phyloP scores from a whole-genome alignment of 2,888 invertebrate genomes.

The Linnaemya vulpina region DNA sequence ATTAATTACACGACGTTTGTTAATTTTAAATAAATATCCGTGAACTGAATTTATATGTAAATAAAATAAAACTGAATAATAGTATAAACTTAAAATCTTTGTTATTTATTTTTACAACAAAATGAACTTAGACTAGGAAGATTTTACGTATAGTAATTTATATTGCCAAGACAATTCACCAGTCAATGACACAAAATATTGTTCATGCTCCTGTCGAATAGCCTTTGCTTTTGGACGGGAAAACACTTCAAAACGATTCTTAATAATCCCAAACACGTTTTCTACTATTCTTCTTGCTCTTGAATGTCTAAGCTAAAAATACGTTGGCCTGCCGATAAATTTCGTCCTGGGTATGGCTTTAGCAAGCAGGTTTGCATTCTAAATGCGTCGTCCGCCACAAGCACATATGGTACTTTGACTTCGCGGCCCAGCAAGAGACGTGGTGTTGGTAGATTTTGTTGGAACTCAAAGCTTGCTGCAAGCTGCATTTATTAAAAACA shows the following conservation, averaged over 20 bases:
- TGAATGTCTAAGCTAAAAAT: conserved; percentile 42
- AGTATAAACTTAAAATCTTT: no score
- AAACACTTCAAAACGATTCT: conserved; percentile 38
- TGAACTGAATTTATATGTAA: no score
- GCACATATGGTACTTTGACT: conserved; percentile 11
- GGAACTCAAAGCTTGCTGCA: background rate
- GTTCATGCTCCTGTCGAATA: conserved; percentile 28
- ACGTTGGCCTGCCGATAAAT: conserved; percentile 23
- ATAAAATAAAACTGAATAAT: no score
- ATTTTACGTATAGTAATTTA: conserved; percentile 1
- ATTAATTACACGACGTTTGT: no score
- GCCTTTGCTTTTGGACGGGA: conserved; percentile 40
- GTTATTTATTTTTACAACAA: no score
- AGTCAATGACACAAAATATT: conserved; percentile 49
- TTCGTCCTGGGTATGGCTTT: conserved; percentile 6
- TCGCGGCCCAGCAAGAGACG: background rate
- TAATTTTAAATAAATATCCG: no score
- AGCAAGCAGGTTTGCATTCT: conserved; percentile 40
- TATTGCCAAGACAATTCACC: conserved; percentile 40
- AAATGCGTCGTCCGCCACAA: conserved; percentile 53
- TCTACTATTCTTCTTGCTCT: background rate
- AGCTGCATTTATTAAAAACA: background rate
- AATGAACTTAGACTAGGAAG: no score
- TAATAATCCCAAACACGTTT: conserved; percentile 13
- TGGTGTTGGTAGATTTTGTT: background rate